Base-by-base conservation (phyloP, 2,113 vertebrate genomes). In the Anser cygnoides region DNA sequence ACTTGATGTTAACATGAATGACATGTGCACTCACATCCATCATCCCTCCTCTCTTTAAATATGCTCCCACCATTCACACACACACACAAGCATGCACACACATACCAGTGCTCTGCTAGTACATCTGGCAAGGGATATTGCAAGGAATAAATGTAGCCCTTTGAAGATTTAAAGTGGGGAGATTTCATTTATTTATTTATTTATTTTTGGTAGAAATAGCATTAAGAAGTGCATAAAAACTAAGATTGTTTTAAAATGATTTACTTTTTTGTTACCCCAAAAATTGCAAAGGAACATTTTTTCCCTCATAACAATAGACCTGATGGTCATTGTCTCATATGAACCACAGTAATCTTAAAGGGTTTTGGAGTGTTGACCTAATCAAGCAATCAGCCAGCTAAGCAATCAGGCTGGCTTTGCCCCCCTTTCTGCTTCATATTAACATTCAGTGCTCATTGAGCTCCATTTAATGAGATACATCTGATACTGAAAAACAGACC, bases 381-480 rank as follows among this genome's bases (percentile, higher is more conserved):
- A 94, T 90, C 78, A 94, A 90, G 79, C 50, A 67, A 86, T 85
- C 58, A 59, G 37, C 29, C 52, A 88, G 49, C 72, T 80, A 65
- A 83, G 73, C 83, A 93, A 83, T 94, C 88, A 92, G 65, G 10
- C 35, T 89, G 57, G 13, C 23, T 79, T 92, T 84, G 31, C 41
- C 62, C 86, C 44, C 46, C 67, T 59, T 89, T 74, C 54, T 95
- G 29, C 35, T 75, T 92, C 54, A 11, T 37, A 33, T 65, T 72
- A 93, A 58, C 35, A 87, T 49, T 13, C 39, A 79, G 26, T 11
- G 22, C 22, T 78, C 35, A 77, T 29, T 1, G 1, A 88, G 21
- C 23, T 67, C 13, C 4, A 1, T 84, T 92, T 87, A 43, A 92
- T 13, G 4, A 77, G 58, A 28, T 80, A 39, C 5, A 37, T 29